Percentiles rank a stretch among this genome's conserved stretches.
Conservation (phyloP, 2,888 invertebrate genomes). For the Leucophenga montana region DNA sequence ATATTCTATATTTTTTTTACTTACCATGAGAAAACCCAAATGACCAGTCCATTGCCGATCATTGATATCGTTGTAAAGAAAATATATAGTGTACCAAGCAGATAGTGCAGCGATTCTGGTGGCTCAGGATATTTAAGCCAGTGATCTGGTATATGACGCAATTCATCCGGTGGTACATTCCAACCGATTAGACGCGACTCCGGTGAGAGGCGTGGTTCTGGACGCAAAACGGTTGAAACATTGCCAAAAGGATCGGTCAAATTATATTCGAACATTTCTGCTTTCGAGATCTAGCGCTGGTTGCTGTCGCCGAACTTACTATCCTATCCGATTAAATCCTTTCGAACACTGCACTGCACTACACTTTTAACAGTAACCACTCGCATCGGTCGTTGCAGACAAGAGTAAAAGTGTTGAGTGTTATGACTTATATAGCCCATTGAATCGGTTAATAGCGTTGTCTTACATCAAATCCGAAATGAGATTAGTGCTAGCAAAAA, state of each 20-base stretch:
- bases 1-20: conserved; percentile 26
- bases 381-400: conserved; percentile 16
- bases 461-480: background rate
- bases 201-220: conserved; percentile 62
- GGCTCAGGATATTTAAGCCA: conserved; percentile 88
- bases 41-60: conserved; percentile 87
- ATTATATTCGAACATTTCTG: conserved; percentile 9
- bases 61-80: conserved; percentile 83
- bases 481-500: conserved; percentile 5
- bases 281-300: background rate
- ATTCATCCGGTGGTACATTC: conserved; percentile 84
- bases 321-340: too few species aligned
- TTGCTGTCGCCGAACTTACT: too few species aligned
- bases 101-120: conserved; percentile 85
- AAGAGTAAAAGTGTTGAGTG: background rate
- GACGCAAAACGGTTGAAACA: conserved; percentile 60
- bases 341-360: background rate
- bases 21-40: conserved; percentile 82
- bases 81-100: conserved; percentile 84
- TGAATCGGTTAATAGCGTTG: too few species aligned
- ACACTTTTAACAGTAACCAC: conserved; percentile 1
- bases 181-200: conserved; percentile 79
- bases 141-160: conserved; percentile 85
- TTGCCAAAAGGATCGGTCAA: conserved; percentile 47
- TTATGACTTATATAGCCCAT: conserved; percentile 10